Evolutionary conservation across 2,888 invertebrate species (phyloP).

Genomic region (Germaria angustata): DNA sequence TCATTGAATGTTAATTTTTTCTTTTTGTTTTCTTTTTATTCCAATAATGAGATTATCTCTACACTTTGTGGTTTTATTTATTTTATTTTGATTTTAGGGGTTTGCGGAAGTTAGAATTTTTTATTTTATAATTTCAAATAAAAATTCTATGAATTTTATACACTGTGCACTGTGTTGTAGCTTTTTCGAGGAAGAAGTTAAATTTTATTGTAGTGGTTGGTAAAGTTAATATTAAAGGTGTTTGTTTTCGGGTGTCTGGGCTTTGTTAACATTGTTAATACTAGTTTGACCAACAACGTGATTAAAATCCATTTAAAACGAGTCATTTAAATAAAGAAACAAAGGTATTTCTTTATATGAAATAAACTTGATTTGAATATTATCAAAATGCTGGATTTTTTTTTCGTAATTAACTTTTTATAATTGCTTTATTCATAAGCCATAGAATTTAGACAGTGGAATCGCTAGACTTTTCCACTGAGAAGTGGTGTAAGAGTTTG

Average conservation of each 20-base stretch:
- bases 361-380: not conserved
- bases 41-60: conserved; percentile 50
- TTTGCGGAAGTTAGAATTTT: conserved; percentile 40
- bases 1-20: not conserved
- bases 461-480: too few relatives aligned
- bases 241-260: not conserved
- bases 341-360: too few relatives aligned
- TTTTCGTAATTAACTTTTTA: too few relatives aligned
- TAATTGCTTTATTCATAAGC: too few relatives aligned
- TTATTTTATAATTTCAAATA: not conserved
- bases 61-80: conserved; percentile 12
- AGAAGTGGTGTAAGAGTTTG: too few relatives aligned
- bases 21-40: not conserved
- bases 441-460: too few relatives aligned
- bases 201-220: not conserved
- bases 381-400: not conserved
- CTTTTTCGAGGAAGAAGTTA: conserved; percentile 8
- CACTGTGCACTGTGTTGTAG: not conserved
- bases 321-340: conserved; percentile 1
- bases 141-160: conserved; percentile 39
- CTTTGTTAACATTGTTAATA: not conserved
- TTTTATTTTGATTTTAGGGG: conserved; percentile 5
- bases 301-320: conserved; percentile 26
- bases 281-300: conserved; percentile 1
- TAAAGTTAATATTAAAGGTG: not conserved